Conservation (phyloP, 1,140 invertebrate species). For the Bombus balteatus region DNA sequence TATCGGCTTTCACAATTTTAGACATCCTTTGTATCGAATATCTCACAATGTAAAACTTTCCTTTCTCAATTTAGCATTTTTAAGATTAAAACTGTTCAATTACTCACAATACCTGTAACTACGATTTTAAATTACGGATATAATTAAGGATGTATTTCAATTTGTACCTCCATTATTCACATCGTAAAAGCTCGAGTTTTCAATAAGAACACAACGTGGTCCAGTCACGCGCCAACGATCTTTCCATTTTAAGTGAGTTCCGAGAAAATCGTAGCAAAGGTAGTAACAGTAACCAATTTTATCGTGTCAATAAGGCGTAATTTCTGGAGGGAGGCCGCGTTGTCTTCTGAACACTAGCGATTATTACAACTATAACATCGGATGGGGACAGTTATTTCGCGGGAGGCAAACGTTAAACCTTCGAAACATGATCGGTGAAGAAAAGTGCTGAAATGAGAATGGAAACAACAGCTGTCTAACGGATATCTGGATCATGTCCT, state of each 20-base stretch:
- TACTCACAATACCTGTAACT: neutral
- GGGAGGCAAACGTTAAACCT: neutral
- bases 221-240: constrained; percentile 13
- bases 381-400: neutral
- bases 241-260: constrained; percentile 10
- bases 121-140: neutral
- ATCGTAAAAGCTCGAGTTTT: neutral
- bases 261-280: neutral
- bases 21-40: neutral
- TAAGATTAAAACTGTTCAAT: neutral
- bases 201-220: neutral
- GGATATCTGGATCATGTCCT: neutral
- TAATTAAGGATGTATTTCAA: neutral
- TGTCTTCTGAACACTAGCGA: neutral
- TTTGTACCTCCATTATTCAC: neutral
- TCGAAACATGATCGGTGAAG: neutral
- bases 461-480: neutral
- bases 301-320: neutral
- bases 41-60: neutral
- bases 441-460: neutral
- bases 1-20: neutral
- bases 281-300: neutral
- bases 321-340: neutral
- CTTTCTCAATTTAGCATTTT: neutral
- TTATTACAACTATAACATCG: neutral